These are phyloP conservation scores for Nephotettix cincticeps DNA, from an alignment of 1,140 invertebrate species.

Conservation along the genomic window DNA sequence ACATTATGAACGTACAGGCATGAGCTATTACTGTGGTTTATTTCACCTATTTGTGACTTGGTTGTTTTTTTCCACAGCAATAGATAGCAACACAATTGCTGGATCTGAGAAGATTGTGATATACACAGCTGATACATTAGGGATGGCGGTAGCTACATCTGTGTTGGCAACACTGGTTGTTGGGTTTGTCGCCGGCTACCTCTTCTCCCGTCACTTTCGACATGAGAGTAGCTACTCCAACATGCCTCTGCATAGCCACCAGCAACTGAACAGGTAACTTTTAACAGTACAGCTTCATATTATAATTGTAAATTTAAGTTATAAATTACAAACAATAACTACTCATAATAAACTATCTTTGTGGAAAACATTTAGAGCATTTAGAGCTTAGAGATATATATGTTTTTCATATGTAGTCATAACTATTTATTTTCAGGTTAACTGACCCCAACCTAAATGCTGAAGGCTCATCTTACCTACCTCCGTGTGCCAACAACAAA, in stretches of 20 bases:
- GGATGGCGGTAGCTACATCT: slow-evolving; percentile 73
- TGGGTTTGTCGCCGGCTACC: slow-evolving; percentile 79
- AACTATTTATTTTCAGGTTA: slow-evolving; percentile 31
- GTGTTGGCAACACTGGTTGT: slow-evolving; percentile 76
- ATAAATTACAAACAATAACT: too few relatives aligned
- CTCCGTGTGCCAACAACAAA: slow-evolving; percentile 64
- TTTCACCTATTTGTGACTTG: too few relatives aligned
- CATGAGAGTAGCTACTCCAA: slow-evolving; percentile 65
- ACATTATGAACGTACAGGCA: too few relatives aligned
- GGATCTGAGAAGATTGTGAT: slow-evolving; percentile 58
- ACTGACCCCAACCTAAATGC: slow-evolving; percentile 53
- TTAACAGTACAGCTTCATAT: too few relatives aligned
- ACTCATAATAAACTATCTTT: too few relatives aligned
- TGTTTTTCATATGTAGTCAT: too few relatives aligned
- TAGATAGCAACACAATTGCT: slow-evolving; percentile 18
- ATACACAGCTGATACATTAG: slow-evolving; percentile 75
- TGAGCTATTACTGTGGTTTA: too few relatives aligned
- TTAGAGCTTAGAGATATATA: not conserved
- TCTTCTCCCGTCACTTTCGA: slow-evolving; percentile 75
- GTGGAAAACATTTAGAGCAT: not conserved
- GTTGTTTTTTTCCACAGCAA: not conserved
- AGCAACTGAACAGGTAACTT: slow-evolving; percentile 55
- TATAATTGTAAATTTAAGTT: too few relatives aligned
- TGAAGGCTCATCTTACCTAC: slow-evolving; percentile 50
- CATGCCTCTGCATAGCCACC: slow-evolving; percentile 67